Evolutionary conservation across 2,113 vertebrate genomes (phyloP).

Genomic region (Prietella phreatophila): DNA sequence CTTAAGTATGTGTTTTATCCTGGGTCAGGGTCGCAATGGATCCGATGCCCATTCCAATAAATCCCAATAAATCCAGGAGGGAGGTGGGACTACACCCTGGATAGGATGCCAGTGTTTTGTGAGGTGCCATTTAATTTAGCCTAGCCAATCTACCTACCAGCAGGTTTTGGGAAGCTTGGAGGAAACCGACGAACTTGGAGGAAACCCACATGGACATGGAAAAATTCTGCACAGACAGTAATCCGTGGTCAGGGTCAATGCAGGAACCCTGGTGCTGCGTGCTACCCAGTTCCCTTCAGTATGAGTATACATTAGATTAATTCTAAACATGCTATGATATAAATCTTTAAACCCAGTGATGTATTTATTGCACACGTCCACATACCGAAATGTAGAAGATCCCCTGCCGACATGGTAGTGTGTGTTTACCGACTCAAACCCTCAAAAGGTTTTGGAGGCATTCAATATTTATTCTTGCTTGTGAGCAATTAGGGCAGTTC

Average conservation of each 20-base stretch:
- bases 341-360: neutral
- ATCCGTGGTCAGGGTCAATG: neutral
- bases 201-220: neutral
- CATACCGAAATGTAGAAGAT: neutral
- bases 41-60: neutral
- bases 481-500: constrained; percentile 35
- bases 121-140: neutral
- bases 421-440: neutral
- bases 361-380: neutral
- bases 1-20: neutral
- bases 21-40: neutral
- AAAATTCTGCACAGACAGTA: neutral
- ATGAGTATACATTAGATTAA: neutral
- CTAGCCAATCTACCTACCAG: neutral
- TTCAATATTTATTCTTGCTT: constrained; percentile 46
- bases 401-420: neutral
- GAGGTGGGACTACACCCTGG: neutral
- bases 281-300: neutral
- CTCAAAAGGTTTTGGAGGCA: constrained; percentile 21
- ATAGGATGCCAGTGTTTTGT: neutral
- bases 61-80: neutral
- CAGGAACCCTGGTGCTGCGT: neutral
- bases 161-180: neutral
- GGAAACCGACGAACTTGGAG: neutral
- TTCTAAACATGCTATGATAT: neutral